Evolutionary conservation across 2,797 vertebrate species (phyloP), one percentile per base, ranked within the genome.

Genomic region (Synaphobranchus kaupii): DNA sequence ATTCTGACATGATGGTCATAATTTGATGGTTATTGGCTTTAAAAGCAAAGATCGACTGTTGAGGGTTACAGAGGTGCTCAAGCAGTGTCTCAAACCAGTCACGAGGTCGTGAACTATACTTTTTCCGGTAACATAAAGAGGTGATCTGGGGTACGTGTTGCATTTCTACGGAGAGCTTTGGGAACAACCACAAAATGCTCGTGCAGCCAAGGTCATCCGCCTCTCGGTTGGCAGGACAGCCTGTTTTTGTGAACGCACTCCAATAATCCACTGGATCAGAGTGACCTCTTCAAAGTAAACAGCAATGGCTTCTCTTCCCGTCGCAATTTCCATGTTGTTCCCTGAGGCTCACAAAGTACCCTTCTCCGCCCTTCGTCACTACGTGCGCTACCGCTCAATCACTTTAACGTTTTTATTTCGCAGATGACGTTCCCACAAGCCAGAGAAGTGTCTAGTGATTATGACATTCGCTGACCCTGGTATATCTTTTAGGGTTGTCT

Each of bases 271-370:
- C 10, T 25, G n/a, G 48, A 54, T 25, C 81, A 13, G 10, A 54
- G 52, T 17, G 81, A 34, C 25, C 39, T 68, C 44, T 84, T 31
- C 25, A 85, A n/a, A 50, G 60, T 48, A 85, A 50, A 85, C 58
- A 84, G 58, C 84, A 50, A 25, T 5, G 25, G 44, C 13, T 71
- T 66, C 31, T 22, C 39, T 20, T 84, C 31, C 76, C 76, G 25
- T 47, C 17, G 8, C n/a, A 56, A 83, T 56, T 52, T 83, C 52
- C 52, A 15, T 17, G 81, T 83, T 50, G 22, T 50, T 83, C 81
- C 10, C n/a, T n/a, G 48, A 44, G 44, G 54, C 58, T 39, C 20
- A 28, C 54, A 44, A 84, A 66, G 17, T 44, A 71, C 58, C 60
- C 44, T 9, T 71, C 31, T 52, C 8, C 28, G 58, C n/a, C 34